phyloP scores from a whole-genome alignment of 2,797 vertebrate species.

The Agapornis canus region DNA sequence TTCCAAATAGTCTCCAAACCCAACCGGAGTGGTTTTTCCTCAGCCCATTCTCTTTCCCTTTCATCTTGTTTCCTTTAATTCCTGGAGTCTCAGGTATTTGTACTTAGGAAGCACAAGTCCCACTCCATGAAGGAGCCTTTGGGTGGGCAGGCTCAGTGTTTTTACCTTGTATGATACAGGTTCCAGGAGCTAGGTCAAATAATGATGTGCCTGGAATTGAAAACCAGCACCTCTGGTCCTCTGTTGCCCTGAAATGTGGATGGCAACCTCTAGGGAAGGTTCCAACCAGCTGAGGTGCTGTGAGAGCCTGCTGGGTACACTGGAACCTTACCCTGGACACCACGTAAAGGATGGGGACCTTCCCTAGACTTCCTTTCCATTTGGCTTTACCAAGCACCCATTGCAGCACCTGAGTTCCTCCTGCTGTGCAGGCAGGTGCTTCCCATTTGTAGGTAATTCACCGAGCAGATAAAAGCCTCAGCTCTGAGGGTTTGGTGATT shows the following conservation, averaged over 20 bases:
- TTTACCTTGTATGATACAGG: neutral
- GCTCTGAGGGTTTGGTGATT: rapidly evolving
- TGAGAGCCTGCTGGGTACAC: neutral
- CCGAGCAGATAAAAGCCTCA: neutral
- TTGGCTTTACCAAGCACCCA: rapidly evolving
- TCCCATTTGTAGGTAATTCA: neutral
- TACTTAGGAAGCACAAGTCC: neutral
- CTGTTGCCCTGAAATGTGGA: neutral
- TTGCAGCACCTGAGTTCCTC: too few species aligned
- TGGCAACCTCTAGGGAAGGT: neutral
- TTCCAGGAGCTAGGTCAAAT: neutral
- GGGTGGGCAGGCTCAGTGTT: neutral
- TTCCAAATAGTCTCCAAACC: neutral
- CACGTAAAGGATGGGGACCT: neutral
- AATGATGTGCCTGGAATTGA: rapidly evolving
- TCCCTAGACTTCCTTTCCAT: rapidly evolving
- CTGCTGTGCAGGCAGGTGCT: neutral
- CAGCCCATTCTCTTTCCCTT: neutral
- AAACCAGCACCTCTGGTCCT: neutral
- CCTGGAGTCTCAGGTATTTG: neutral
- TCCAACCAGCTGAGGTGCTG: neutral
- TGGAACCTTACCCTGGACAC: neutral
- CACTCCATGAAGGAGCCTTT: neutral
- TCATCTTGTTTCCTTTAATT: neutral
- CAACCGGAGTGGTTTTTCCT: neutral